Base-by-base conservation (phyloP, 2,113 vertebrate genomes). In the Diphyllodes magnificus region DNA sequence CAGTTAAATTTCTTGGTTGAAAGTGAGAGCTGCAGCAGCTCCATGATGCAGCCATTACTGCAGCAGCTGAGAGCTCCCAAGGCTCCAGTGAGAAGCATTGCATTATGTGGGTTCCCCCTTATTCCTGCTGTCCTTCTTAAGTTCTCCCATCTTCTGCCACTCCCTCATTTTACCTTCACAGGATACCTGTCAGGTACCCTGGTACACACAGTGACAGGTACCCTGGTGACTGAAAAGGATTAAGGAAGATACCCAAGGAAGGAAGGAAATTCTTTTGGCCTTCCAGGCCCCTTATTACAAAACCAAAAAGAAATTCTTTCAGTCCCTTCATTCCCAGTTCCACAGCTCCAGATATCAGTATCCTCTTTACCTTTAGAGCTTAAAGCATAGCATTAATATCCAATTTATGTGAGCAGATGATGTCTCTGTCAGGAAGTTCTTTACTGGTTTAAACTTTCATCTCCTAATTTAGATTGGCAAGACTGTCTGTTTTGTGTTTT, bases 371-470 rank as follows among this genome's bases (percentile, higher is more conserved):
- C 90, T 94, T 86, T 77, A 82, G 59, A 76, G 18, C 79, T 64
- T 56, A 82, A 90, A 80, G 82, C 84, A 86, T n/a, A 63, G 91
- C 92, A 94, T 97, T 96, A 95, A 94, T 95, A 91, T 84, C 70
- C 66, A 64, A 47, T 39, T 82, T 88, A 28, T 13, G 12, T 11
- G 63, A 96, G 93, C 72, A 49, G 94, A 70, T 87, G 73, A 83
- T 71, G 59, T 66, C 86, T 91, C 85, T 77, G 49, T 88, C 94
- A 97, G 96, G 97, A 98, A 98, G 95, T 96, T 94, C 94, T 97
- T 96, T 86, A 92, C 94, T 97, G 57, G n/a, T 95, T 97, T 96
- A 91, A 93, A 91, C 65, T 95, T 97, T 95, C 63, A 80, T 78
- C 93, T 87, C 31, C 59, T 94, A 59, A 95, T 96, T 98, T 95